Percentiles rank a stretch among this genome's conserved stretches.
Conservation (phyloP, 2,113 vertebrate species). For the Mirounga angustirostris region DNA sequence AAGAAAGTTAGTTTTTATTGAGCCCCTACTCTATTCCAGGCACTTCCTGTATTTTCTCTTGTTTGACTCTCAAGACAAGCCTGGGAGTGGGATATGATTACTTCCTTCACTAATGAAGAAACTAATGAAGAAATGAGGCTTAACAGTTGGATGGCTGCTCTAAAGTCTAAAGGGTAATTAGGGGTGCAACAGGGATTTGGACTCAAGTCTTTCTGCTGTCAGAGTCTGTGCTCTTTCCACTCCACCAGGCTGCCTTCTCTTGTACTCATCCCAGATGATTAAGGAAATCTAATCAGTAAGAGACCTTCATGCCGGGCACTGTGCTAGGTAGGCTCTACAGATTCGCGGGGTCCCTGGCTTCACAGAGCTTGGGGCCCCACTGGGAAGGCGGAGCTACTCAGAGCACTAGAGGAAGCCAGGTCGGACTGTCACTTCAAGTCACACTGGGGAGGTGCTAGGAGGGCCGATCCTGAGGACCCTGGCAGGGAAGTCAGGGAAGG, state of each 20-base stretch:
- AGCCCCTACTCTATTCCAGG: neutral
- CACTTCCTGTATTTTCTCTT: neutral
- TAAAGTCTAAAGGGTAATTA: neutral
- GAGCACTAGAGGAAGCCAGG: neutral
- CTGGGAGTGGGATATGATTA: neutral
- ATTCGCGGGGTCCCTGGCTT: neutral
- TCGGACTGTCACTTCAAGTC: neutral
- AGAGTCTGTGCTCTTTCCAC: neutral
- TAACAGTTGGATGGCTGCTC: neutral
- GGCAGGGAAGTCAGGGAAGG: neutral
- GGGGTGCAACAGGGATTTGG: neutral
- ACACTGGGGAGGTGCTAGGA: neutral
- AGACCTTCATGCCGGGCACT: neutral
- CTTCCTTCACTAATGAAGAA: neutral
- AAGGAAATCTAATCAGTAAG: neutral
- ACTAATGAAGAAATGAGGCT: neutral
- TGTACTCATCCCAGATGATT: neutral
- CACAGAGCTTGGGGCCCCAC: neutral
- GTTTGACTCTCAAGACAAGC: conserved; percentile 9
- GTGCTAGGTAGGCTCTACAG: neutral
- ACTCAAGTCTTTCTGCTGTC: neutral
- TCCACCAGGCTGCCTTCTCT: neutral
- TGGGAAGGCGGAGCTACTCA: neutral
- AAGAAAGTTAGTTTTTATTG: neutral
- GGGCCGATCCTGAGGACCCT: neutral